These are phyloP conservation scores for Drosophila prostipennis DNA, from an alignment of 2,888 invertebrate species.

Conservation along the genomic window DNA sequence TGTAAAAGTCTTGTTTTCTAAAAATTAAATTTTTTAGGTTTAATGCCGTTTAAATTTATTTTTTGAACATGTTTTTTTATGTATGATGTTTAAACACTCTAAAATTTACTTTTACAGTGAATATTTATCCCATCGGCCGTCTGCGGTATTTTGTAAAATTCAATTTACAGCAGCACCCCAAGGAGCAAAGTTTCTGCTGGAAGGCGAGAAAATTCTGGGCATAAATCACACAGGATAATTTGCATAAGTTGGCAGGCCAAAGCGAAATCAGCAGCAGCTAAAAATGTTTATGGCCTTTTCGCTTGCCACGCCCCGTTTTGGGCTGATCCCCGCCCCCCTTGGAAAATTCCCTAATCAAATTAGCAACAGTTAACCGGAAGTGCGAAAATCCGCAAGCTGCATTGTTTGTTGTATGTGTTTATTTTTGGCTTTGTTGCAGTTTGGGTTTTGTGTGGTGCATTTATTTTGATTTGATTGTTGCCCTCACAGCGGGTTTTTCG, in stretches of 20 bases:
- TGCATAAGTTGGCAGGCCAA: slow-evolving; percentile 72
- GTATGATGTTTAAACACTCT: too few species aligned
- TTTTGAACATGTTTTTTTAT: too few species aligned
- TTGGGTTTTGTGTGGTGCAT: slow-evolving; percentile 58
- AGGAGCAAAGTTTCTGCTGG: slow-evolving; percentile 52
- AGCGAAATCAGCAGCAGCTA: slow-evolving; percentile 54
- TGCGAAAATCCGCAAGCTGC: slow-evolving; percentile 62
- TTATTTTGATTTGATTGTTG: slow-evolving; percentile 77
- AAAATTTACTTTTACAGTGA: slow-evolving; percentile 1
- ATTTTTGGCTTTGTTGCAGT: slow-evolving; percentile 47
- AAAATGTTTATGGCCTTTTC: slow-evolving; percentile 47
- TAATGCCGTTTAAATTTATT: too few species aligned
- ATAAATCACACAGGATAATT: slow-evolving; percentile 61
- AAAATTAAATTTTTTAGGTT: too few species aligned
- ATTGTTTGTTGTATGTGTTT: slow-evolving; percentile 53
- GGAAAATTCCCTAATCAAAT: slow-evolving; percentile 79
- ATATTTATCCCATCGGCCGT: background rate
- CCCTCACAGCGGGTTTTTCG: slow-evolving; percentile 63
- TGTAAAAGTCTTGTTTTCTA: too few species aligned
- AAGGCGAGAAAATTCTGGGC: slow-evolving; percentile 35
- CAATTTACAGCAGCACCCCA: slow-evolving; percentile 40
- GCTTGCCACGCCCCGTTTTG: slow-evolving; percentile 12
- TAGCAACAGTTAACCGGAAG: slow-evolving; percentile 82
- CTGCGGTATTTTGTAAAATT: slow-evolving; percentile 32
- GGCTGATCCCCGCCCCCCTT: background rate